Conservation (phyloP, 2,888 invertebrate genomes). For the Lithosia quadra region DNA sequence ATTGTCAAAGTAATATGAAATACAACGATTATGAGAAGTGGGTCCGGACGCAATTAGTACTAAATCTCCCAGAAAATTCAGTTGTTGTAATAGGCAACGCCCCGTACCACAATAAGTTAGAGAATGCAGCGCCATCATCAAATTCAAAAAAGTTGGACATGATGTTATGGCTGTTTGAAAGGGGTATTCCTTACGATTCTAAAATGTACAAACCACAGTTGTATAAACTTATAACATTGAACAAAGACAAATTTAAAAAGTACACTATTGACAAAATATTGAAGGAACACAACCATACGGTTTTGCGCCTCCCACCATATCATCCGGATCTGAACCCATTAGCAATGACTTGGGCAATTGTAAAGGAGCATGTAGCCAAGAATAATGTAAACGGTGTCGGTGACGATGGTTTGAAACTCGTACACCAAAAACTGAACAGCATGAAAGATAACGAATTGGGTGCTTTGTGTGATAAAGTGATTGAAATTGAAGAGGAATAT, state of each 20-base stretch:
- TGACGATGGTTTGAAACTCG: background rate
- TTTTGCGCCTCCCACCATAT: conserved; percentile 9
- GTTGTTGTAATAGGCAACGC: background rate
- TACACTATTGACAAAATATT: conserved; percentile 7
- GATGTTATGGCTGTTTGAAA: background rate
- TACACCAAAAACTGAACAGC: conserved; percentile 5
- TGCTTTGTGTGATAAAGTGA: background rate
- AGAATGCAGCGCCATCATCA: background rate
- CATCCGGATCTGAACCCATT: conserved; percentile 15
- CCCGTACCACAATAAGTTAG: background rate
- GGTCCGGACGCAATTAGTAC: background rate
- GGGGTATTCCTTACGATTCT: background rate
- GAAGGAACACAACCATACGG: background rate
- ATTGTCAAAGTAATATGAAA: background rate
- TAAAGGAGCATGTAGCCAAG: conserved; percentile 8
- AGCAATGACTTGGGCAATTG: conserved; percentile 10
- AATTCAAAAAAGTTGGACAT: conserved; percentile 6
- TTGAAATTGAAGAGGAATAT: conserved; percentile 11
- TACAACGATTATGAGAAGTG: background rate
- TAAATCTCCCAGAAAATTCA: background rate
- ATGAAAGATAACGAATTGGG: conserved; percentile 11
- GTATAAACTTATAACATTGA: background rate
- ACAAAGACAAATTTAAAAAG: background rate
- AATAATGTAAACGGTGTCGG: conserved; percentile 2
- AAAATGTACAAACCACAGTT: conserved; percentile 14